Percentiles rank a stretch among this genome's conserved stretches.
phyloP scores from a whole-genome alignment of 2,797 vertebrate genomes.

The Pipistrellus pygmaeus region DNA sequence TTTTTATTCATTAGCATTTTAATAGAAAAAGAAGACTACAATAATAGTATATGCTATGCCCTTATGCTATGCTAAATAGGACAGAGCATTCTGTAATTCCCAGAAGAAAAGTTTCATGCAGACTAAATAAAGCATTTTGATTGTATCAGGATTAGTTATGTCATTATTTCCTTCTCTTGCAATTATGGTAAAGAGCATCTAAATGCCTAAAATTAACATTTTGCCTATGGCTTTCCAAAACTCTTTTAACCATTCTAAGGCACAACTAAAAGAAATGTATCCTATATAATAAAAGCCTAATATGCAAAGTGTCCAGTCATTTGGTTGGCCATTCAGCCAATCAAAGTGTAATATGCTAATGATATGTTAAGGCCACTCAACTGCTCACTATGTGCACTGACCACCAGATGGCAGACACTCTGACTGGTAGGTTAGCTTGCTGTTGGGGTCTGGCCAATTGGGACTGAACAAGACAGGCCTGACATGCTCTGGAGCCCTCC shows the following conservation, averaged over 20 bases:
- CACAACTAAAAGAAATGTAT: not conserved
- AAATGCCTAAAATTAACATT: conserved; percentile 39
- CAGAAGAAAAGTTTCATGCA: conserved; percentile 70
- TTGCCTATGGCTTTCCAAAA: not conserved
- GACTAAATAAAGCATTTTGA: conserved; percentile 67
- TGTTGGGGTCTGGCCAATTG: too few relatives aligned
- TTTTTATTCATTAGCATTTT: conserved; percentile 84
- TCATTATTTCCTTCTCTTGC: conserved; percentile 29
- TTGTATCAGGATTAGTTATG: not conserved
- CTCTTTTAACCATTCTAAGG: conserved; percentile 2
- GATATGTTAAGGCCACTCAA: too few relatives aligned
- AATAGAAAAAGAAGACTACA: conserved; percentile 81
- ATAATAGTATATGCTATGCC: conserved; percentile 73
- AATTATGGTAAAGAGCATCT: conserved; percentile 44
- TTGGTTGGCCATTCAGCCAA: too few relatives aligned
- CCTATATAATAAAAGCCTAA: too few relatives aligned
- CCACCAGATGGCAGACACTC: too few relatives aligned
- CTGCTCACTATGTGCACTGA: too few relatives aligned
- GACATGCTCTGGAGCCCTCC: too few relatives aligned
- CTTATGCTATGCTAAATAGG: conserved; percentile 80
- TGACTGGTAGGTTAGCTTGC: too few relatives aligned
- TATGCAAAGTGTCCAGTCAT: too few relatives aligned
- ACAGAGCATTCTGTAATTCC: conserved; percentile 72
- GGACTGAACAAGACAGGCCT: too few relatives aligned
- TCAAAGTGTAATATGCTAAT: too few relatives aligned